phyloP scores from a whole-genome alignment of 2,888 invertebrate genomes.

The Drepana falcataria region DNA sequence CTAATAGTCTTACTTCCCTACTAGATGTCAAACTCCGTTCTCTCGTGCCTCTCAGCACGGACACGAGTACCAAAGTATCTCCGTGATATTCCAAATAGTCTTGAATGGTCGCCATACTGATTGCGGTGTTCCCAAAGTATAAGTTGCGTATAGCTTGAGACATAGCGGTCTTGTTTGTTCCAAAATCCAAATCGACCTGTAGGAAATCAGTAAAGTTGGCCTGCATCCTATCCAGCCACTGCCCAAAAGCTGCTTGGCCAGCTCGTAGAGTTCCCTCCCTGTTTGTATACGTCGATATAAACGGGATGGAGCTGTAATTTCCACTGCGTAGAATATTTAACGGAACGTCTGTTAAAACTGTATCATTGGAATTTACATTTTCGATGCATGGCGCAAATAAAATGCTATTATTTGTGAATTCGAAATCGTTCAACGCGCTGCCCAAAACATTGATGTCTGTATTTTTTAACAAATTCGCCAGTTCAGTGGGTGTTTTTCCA shows the following conservation, averaged over 20 bases:
- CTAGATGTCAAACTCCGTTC: constrained; percentile 49
- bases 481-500: constrained; percentile 28
- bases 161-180: constrained; percentile 27
- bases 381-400: constrained; percentile 68
- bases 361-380: constrained; percentile 35
- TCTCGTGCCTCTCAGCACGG: constrained; percentile 45
- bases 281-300: constrained; percentile 51
- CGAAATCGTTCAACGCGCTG: constrained; percentile 34
- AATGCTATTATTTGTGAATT: constrained; percentile 52
- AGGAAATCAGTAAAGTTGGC: constrained; percentile 53
- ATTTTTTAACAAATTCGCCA: constrained; percentile 38
- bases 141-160: constrained; percentile 37
- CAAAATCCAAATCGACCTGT: constrained; percentile 47
- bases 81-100: constrained; percentile 62
- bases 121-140: constrained; percentile 43
- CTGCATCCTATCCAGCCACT: constrained; percentile 54
- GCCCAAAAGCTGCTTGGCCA: constrained; percentile 32
- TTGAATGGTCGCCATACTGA: constrained; percentile 46
- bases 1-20: constrained; percentile 44
- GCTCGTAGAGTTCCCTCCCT: constrained; percentile 61
- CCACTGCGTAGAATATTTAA: constrained; percentile 45
- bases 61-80: constrained; percentile 49
- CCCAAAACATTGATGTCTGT: constrained; percentile 40
- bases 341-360: constrained; percentile 50
- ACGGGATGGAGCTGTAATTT: constrained; percentile 53